Conservation (phyloP, 2,797 vertebrate genomes). For the Oryzias sinensis region DNA sequence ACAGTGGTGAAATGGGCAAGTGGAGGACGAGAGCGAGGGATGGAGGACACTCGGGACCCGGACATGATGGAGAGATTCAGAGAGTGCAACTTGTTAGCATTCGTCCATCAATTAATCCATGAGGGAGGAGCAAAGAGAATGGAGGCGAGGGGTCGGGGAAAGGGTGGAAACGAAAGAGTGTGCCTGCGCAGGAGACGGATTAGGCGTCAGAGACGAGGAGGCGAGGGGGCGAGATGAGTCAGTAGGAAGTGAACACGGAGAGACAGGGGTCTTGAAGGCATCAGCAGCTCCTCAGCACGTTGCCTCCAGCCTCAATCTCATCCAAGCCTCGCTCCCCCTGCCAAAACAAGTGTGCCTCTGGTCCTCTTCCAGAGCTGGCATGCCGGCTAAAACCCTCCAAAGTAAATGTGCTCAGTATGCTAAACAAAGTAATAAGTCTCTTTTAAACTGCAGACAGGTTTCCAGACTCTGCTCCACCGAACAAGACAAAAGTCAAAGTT, state of each 20-base stretch:
- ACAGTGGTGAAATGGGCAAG: constrained; percentile 46
- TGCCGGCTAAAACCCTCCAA: constrained; percentile 40
- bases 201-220: constrained; percentile 47
- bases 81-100: constrained; percentile 62
- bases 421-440: constrained; percentile 39
- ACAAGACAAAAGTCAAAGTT: neutral
- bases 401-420: constrained; percentile 38
- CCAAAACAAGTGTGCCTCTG: constrained; percentile 45
- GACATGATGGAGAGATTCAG: constrained; percentile 50
- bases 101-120: constrained; percentile 69
- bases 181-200: constrained; percentile 50
- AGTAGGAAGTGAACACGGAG: constrained; percentile 43
- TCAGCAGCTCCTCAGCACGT: constrained; percentile 48
- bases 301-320: constrained; percentile 61
- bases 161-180: constrained; percentile 43
- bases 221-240: constrained; percentile 26
- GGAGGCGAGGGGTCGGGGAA: constrained; percentile 29
- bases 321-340: constrained; percentile 50
- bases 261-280: constrained; percentile 49
- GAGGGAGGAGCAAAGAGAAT: constrained; percentile 50
- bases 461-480: constrained; percentile 8
- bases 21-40: constrained; percentile 33
- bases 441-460: constrained; percentile 38
- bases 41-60: constrained; percentile 58
- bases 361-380: constrained; percentile 53